A percentile compares a stretch with the other conserved stretches of the same genome.
Conservation (phyloP, 2,888 invertebrate genomes). For the Idaea straminata region DNA sequence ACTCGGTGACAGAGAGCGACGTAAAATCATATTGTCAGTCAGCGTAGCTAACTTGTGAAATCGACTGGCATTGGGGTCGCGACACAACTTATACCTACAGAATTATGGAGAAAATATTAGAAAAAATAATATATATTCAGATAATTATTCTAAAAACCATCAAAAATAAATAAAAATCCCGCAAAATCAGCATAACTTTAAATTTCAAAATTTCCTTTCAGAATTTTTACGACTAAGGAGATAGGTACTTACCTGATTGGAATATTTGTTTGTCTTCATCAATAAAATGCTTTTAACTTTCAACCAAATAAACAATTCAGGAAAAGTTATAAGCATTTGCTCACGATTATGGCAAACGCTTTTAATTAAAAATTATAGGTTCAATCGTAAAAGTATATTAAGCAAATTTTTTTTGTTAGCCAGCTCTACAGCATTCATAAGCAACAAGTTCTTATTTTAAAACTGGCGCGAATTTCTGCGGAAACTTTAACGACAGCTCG, state of each 20-base stretch:
- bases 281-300: no score
- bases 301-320: no score
- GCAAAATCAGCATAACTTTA: no score
- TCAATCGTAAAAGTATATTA: no score
- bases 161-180: no score
- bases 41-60: conserved; percentile 75
- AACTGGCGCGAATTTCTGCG: conserved; percentile 69
- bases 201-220: no score
- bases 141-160: background rate
- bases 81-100: conserved; percentile 4
- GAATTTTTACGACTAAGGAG: no score
- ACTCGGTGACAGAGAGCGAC: conserved; percentile 59
- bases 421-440: conserved; percentile 47
- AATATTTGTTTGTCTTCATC: no score
- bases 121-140: background rate
- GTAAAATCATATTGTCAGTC: conserved; percentile 74
- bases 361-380: no score
- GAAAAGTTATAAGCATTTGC: no score
- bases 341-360: no score
- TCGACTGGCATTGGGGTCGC: conserved; percentile 65
- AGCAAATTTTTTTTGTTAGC: conserved; percentile 3
- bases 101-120: conserved; percentile 8
- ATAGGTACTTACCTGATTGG: no score
- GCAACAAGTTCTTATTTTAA: conserved; percentile 70
- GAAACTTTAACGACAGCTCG: conserved; percentile 76